A percentile compares a stretch with the other conserved stretches of the same genome.
Evolutionary conservation across 1,140 invertebrate genomes (phyloP).

Genomic region (Paraescarpia echinospica): DNA sequence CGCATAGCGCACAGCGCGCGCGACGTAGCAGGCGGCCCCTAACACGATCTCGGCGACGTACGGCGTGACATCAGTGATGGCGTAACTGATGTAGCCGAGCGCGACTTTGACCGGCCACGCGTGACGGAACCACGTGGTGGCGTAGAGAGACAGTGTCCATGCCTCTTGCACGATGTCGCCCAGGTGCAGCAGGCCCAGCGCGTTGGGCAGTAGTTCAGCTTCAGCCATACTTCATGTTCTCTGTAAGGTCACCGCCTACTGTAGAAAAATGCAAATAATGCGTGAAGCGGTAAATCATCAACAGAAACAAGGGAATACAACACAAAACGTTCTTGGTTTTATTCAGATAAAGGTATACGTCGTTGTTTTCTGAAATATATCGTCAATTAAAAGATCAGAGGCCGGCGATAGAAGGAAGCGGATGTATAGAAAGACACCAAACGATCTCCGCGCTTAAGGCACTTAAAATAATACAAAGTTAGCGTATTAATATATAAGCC

Average conservation of each 20-base stretch:
- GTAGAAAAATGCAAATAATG: neutral
- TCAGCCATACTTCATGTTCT: slow-evolving; percentile 5
- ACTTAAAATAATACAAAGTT: too few species aligned
- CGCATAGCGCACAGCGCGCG: too few species aligned
- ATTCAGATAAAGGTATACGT: too few species aligned
- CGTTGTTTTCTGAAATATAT: too few species aligned
- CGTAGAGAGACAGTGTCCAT: neutral
- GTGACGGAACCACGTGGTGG: neutral
- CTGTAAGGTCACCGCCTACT: neutral
- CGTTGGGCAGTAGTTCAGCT: neutral
- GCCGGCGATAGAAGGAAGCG: too few species aligned
- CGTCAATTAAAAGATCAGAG: too few species aligned
- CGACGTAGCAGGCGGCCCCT: neutral
- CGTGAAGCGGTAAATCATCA: neutral
- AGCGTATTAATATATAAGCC: too few species aligned
- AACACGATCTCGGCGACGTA: neutral
- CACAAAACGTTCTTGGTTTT: too few species aligned
- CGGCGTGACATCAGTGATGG: neutral
- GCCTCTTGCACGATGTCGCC: neutral
- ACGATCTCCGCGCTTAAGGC: too few species aligned
- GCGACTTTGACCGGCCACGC: neutral
- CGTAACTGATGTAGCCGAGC: neutral
- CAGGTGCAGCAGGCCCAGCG: neutral
- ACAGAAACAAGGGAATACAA: too few species aligned
- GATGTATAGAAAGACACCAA: too few species aligned